Conservation (phyloP, 2,113 vertebrate genomes). For the Gadus chalcogrammus region DNA sequence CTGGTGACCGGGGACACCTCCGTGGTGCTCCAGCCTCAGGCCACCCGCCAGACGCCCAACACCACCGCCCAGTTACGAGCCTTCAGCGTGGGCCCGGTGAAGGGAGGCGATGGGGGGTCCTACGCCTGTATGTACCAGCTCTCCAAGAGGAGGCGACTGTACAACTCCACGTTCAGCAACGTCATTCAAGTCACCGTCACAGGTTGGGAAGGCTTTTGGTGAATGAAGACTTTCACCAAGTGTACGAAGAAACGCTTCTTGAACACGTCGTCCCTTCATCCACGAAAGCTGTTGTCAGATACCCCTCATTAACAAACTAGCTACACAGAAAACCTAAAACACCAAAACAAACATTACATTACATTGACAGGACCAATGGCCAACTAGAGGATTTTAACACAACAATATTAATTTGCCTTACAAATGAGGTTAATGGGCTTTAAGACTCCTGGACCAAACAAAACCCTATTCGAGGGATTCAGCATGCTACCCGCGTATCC, state of each 20-base stretch:
- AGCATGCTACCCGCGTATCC: too few species aligned
- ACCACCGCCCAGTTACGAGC: conserved; percentile 27
- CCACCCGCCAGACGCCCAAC: conserved; percentile 24
- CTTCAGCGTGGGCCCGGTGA: conserved; percentile 60
- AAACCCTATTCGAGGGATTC: too few species aligned
- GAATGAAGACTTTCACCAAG: not conserved
- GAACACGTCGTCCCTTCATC: not conserved
- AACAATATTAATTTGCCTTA: too few species aligned
- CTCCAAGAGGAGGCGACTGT: not conserved
- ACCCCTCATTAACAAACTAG: not conserved
- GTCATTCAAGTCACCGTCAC: conserved; percentile 44
- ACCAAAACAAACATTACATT: too few species aligned
- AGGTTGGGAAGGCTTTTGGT: conserved; percentile 41
- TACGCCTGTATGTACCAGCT: conserved; percentile 66
- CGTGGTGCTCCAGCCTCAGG: conserved; percentile 10
- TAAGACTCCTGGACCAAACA: too few species aligned
- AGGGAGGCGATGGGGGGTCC: conserved; percentile 44
- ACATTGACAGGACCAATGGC: too few species aligned
- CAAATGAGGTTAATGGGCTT: too few species aligned
- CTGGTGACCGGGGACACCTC: not conserved
- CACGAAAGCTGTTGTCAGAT: not conserved
- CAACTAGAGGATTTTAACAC: too few species aligned
- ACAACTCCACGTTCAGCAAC: conserved; percentile 62
- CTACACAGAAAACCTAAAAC: too few species aligned
- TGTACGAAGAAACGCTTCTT: not conserved